Percentiles rank a stretch among this genome's conserved stretches.
Evolutionary conservation across 1,140 invertebrate species (phyloP).

Genomic region (Drosophila watanabei): DNA sequence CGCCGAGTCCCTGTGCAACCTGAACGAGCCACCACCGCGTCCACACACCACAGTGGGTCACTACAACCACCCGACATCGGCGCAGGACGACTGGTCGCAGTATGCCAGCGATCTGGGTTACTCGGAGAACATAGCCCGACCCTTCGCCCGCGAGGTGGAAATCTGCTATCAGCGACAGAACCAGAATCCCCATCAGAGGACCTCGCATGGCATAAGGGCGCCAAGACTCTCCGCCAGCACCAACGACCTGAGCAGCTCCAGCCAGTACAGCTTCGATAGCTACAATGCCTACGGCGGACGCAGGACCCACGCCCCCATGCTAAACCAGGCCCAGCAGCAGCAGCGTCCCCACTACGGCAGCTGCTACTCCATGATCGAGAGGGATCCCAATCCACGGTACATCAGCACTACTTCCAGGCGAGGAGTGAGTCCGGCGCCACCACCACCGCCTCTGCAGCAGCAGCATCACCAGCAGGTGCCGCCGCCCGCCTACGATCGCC

Average conservation of each 20-base stretch:
- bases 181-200: constrained; percentile 11
- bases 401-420: constrained; percentile 85
- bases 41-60: constrained; percentile 66
- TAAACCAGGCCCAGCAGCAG: constrained; percentile 63
- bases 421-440: constrained; percentile 87
- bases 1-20: constrained; percentile 76
- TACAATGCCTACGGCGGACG: constrained; percentile 71
- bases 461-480: constrained; percentile 16
- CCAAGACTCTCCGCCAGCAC: constrained; percentile 75
- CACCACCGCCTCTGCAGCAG: constrained; percentile 77
- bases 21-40: constrained; percentile 44
- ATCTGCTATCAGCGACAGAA: constrained; percentile 79
- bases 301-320: constrained; percentile 71
- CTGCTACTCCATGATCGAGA: constrained; percentile 86
- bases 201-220: constrained; percentile 66
- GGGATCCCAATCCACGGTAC: constrained; percentile 86
- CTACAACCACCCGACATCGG: constrained; percentile 20
- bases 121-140: constrained; percentile 80
- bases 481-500: constrained; percentile 82
- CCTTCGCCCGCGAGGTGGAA: constrained; percentile 80
- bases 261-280: constrained; percentile 60
- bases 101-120: constrained; percentile 79
- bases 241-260: constrained; percentile 66
- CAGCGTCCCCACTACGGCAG: constrained; percentile 75
- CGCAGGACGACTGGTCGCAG: constrained; percentile 74